A percentile compares a stretch with the other conserved stretches of the same genome.
Conservation (phyloP, 2,888 invertebrate species). For the Lycaena phlaeas region DNA sequence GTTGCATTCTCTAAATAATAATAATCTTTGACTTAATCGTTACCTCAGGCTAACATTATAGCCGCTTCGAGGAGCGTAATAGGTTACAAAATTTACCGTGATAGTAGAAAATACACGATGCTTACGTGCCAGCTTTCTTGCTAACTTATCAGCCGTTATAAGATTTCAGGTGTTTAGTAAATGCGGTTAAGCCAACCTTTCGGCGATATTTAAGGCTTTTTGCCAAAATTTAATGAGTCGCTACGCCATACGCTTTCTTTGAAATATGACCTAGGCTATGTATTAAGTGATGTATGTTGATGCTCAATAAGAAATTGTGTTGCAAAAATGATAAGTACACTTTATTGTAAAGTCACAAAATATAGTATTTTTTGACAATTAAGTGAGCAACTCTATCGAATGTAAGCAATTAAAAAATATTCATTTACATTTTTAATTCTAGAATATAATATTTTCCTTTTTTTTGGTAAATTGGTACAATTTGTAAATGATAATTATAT, state of each 20-base stretch:
- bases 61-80: constrained; percentile 70
- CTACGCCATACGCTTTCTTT: constrained; percentile 5
- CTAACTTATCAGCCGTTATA: constrained; percentile 55
- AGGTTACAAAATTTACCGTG: constrained; percentile 70
- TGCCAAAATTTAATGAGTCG: constrained; percentile 14
- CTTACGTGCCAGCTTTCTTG: constrained; percentile 55
- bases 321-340: no score
- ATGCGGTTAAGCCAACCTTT: constrained; percentile 18
- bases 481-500: no score
- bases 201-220: constrained; percentile 18
- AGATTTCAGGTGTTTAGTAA: constrained; percentile 45
- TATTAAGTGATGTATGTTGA: no score
- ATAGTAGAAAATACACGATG: constrained; percentile 67
- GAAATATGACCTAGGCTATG: no score
- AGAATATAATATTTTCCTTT: no score
- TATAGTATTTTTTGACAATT: no score
- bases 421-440: no score
- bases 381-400: no score
- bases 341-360: no score
- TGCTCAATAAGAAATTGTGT: no score
- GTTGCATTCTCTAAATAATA: constrained; percentile 19
- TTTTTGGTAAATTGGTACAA: no score
- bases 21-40: constrained; percentile 64
- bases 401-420: no score
- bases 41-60: constrained; percentile 69